Base-by-base conservation (phyloP, 2,888 invertebrate genomes). In the Margaritifera margaritifera region DNA sequence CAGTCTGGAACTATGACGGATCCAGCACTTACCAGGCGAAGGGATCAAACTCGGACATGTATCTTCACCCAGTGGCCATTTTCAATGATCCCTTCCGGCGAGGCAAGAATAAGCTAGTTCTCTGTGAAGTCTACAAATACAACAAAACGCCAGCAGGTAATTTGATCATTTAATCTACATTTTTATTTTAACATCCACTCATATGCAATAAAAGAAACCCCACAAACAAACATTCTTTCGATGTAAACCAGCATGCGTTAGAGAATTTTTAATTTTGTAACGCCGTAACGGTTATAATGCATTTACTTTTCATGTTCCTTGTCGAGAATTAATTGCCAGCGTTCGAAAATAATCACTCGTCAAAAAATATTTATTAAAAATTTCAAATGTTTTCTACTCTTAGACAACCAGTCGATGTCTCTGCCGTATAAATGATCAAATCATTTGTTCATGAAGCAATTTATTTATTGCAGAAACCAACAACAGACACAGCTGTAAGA, bases 21-120 rank as follows among this genome's bases (percentile, higher is more conserved):
- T 89, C 90, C 52, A 90, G 90, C 52, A 91, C 91, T 6, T 87
- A 88, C 62, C 91, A 91, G 76, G 89, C 91, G 8, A 85, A 88
- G 72, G 91, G 91, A 1, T 87, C 87, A 51, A 91, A 91, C 83
- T 91, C 91, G 0, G 98, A 99, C 87, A 95, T 96, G 55, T 97
- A 94, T 91, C 92, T 99, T 59, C 92, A 94, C 82, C 97, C 98
- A 0, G 95, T 96, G 19, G 80, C 82, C 8, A 31, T 85, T 18
- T 85, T 78, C 74, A 77, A 63, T 4, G 85, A 84, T 57, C 84
- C 85, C 0, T 83, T 84, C 79, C 93, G 95, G 25, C 92, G 94
- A 50, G 96, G 96, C 66, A 94, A 96, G 91, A 96, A 97, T 91
- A 94, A 94, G 86, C 91, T 99, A 66, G 95, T 98, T 4, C 93